Conservation (phyloP, 2,797 vertebrate species). For the Enteromius trimaculatus region DNA sequence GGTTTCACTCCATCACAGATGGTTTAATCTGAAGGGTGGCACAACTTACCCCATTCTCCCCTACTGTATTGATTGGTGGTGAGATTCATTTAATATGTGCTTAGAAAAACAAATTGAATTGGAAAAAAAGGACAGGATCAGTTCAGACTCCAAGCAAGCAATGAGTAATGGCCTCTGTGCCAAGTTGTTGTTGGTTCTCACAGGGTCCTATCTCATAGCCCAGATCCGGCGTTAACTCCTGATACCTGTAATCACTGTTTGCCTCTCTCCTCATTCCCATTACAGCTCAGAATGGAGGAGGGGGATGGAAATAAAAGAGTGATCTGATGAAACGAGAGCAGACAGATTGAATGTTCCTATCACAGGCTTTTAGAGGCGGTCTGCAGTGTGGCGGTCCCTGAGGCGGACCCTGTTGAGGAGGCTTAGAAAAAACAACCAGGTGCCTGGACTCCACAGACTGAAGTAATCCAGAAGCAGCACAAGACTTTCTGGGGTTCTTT, state of each 20-base stretch:
- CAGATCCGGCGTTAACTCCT: constrained; percentile 42
- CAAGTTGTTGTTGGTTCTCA: constrained; percentile 32
- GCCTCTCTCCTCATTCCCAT: constrained; percentile 41
- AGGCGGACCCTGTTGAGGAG: constrained; percentile 29
- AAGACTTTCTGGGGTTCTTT: constrained; percentile 20
- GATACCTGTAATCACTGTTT: constrained; percentile 55
- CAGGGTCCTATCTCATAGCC: constrained; percentile 39
- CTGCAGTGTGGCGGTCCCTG: constrained; percentile 37
- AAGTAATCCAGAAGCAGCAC: constrained; percentile 22
- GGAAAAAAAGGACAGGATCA: constrained; percentile 6
- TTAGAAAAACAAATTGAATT: constrained; percentile 18
- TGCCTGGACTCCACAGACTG: constrained; percentile 8
- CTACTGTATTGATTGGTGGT: background rate
- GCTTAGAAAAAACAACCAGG: constrained; percentile 29
- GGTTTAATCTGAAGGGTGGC: background rate
- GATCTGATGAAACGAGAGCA: constrained; percentile 58
- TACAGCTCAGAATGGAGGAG: constrained; percentile 49
- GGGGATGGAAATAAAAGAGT: constrained; percentile 48
- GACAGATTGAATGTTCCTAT: constrained; percentile 58
- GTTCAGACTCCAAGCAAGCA: constrained; percentile 19
- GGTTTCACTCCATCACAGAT: background rate
- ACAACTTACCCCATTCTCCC: background rate
- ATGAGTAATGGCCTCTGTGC: constrained; percentile 52
- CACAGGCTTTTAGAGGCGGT: constrained; percentile 56
- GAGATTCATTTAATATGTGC: constrained; percentile 4